A percentile compares a stretch with the other conserved stretches of the same genome.
These are phyloP conservation scores for Litocranius walleri DNA, from an alignment of 2,113 vertebrate genomes.

Conservation along the genomic window DNA sequence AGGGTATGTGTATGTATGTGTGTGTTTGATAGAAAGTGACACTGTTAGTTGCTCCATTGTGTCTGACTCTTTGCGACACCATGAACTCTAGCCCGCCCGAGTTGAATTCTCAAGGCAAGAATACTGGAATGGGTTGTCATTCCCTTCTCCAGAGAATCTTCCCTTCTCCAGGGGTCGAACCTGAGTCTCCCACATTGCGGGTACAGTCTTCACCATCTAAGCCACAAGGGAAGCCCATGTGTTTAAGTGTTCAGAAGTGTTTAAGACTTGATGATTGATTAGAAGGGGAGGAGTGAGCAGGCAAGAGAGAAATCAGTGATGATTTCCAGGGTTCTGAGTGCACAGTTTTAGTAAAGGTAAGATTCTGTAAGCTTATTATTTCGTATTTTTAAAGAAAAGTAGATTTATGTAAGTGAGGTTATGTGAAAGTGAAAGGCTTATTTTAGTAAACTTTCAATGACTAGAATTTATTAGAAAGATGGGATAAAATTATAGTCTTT, in stretches of 20 bases:
- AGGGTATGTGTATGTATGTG: background rate
- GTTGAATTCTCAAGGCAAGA: background rate
- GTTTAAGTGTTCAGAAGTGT: background rate
- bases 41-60: background rate
- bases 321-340: background rate
- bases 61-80: background rate
- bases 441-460: conserved; percentile 38
- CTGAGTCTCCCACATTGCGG: background rate
- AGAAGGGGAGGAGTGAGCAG: background rate
- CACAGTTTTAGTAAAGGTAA: conserved; percentile 27
- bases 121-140: background rate
- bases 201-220: background rate
- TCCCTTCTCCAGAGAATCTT: background rate
- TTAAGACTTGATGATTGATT: background rate
- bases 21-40: background rate
- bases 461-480: conserved; percentile 33
- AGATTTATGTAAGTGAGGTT: conserved; percentile 4
- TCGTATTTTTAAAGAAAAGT: conserved; percentile 20
- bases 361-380: background rate
- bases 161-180: background rate
- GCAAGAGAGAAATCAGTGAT: conserved; percentile 4
- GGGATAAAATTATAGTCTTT: background rate
- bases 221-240: background rate
- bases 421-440: conserved; percentile 4
- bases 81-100: background rate